Base-by-base conservation (phyloP, 2,797 vertebrate species). In the Enteromius anoplus region DNA sequence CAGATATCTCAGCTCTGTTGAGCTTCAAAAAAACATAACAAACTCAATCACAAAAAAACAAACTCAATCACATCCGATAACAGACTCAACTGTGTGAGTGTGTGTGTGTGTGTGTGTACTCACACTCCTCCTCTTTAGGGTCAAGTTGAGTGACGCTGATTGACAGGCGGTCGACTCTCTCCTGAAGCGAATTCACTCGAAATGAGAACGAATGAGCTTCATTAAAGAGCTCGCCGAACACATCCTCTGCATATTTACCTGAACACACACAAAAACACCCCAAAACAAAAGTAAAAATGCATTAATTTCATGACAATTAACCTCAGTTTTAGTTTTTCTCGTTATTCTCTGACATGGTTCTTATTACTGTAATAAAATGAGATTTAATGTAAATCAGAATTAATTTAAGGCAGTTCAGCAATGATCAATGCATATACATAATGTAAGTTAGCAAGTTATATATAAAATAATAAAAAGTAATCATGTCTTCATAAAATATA, bases 231-330 rank as follows among this genome's bases (percentile, higher is more conserved):
- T 99, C 97, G 86, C 98, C 98, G 90, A 99, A 99, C 91, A 99
- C 94, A 91, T 99, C 97, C 94, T 99, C 98, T 87, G 98, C 98
- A 96, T 99, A 98, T 95, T 99, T 99, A 96, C 98, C 98, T 99
- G 91, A 72, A 72, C 40, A 80, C 65, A 62, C 69, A 86, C 34
- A 26, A 82, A 49, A 69, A 45, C 17, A 37, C 8, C 76, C 81
- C 49, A 83, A 45, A 77, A 58, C 70, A 51, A 23, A 23, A 32
- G 14, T 26, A 9, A 45, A 29, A 62, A 62, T 15, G 15, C 26
- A 29, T 62, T 29, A 62, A 15, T 29, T 29, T 62, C 26, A 15
- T 29, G 26, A 29, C 6, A 29, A 29, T 62, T 29, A 62, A 29
- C 12, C 10, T 60, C 23, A 60, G 21, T 26, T 60, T 60, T 60